These are phyloP conservation scores for Paracanthobrama guichenoti DNA, from an alignment of 2,113 vertebrate genomes.

Conservation along the genomic window DNA sequence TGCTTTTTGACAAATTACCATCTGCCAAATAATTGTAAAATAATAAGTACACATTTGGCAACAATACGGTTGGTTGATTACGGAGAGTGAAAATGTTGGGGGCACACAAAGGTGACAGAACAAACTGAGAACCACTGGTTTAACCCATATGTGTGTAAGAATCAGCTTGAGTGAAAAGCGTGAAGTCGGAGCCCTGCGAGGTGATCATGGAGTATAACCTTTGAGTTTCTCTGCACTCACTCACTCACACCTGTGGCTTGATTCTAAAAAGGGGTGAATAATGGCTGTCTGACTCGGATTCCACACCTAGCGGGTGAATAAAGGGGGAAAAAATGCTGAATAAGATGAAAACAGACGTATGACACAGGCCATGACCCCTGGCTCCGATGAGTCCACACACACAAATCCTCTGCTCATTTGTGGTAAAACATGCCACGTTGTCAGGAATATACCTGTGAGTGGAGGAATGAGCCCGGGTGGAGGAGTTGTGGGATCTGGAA, in stretches of 20 bases:
- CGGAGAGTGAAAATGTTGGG: neutral
- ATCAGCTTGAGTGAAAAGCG: conserved; percentile 28
- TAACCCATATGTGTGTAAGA: conserved; percentile 16
- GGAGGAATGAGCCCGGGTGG: conserved; percentile 90
- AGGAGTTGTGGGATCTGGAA: conserved; percentile 94
- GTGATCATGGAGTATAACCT: conserved; percentile 7
- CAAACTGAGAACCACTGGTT: conserved; percentile 18
- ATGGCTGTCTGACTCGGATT: conserved; percentile 31
- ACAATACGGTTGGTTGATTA: neutral
- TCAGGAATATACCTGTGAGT: conserved; percentile 67
- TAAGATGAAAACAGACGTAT: conserved; percentile 38
- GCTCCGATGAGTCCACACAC: neutral
- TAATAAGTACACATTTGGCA: neutral
- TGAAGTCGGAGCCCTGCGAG: conserved; percentile 10
- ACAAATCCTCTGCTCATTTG: neutral
- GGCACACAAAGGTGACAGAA: neutral
- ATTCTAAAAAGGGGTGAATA: conserved; percentile 22
- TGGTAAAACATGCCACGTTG: neutral
- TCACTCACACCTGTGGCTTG: neutral
- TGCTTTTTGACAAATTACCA: neutral
- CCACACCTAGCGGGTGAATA: neutral
- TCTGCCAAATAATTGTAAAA: neutral
- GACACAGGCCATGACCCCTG: neutral
- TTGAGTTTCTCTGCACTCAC: conserved; percentile 3
- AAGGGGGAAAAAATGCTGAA: conserved; percentile 42